Percentiles rank a stretch among this genome's conserved stretches.
phyloP scores from a whole-genome alignment of 2,888 invertebrate species.

The Odontothrips loti region DNA sequence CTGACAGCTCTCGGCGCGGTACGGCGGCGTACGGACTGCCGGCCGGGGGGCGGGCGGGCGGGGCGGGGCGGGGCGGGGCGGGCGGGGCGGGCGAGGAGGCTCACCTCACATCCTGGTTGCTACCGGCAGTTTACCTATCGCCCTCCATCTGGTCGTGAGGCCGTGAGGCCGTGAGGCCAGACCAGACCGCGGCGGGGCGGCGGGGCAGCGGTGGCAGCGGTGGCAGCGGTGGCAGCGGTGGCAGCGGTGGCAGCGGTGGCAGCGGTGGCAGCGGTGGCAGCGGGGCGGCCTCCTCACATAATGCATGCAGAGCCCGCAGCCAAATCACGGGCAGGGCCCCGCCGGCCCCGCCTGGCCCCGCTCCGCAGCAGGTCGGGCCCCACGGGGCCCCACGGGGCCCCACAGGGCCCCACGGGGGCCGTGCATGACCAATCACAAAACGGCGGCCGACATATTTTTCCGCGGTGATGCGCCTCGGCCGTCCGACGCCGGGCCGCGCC shows the following conservation, averaged over 20 bases:
- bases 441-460: constrained; percentile 16
- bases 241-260: too few species aligned
- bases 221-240: too few species aligned
- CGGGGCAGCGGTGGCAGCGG: too few species aligned
- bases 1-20: not conserved
- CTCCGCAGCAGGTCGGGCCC: not conserved
- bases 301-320: not conserved
- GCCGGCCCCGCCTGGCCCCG: not conserved
- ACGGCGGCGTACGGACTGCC: not conserved
- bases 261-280: too few species aligned
- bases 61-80: not conserved
- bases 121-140: constrained; percentile 24
- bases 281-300: not conserved
- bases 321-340: not conserved
- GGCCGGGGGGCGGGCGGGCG: not conserved
- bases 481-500: not conserved
- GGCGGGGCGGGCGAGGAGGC: not conserved
- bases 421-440: constrained; percentile 26
- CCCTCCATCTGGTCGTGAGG: not conserved
- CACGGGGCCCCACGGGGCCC: not conserved
- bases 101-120: constrained; percentile 16
- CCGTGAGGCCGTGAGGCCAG: too few species aligned
- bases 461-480: constrained; percentile 8
- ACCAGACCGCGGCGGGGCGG: too few species aligned
- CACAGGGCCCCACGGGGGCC: not conserved